Conservation (phyloP, 2,113 vertebrate species). For the Pao palembangensis region DNA sequence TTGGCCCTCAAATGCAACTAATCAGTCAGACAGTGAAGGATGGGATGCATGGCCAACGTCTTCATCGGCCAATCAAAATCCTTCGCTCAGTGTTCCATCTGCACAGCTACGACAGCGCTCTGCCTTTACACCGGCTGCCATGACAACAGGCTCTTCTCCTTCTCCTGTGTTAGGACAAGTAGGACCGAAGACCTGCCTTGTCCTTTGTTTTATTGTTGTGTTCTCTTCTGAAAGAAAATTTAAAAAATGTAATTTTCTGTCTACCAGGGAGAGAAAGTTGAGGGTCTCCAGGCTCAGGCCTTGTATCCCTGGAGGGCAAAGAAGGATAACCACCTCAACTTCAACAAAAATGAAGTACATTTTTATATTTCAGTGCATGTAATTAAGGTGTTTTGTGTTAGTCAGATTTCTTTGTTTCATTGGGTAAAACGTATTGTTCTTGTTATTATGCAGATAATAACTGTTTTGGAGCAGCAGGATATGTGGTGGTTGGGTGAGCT, state of each 20-base stretch:
- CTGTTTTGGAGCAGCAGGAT: constrained; percentile 97
- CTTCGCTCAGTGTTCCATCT: constrained; percentile 87
- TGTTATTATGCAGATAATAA: constrained; percentile 75
- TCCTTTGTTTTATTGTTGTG: background rate
- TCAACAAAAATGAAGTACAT: constrained; percentile 89
- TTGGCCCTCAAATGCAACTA: constrained; percentile 88
- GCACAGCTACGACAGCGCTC: constrained; percentile 89
- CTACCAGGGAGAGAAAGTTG: constrained; percentile 92
- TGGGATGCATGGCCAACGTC: constrained; percentile 94
- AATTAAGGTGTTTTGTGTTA: background rate
- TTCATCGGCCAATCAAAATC: constrained; percentile 83
- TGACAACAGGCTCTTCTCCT: constrained; percentile 91
- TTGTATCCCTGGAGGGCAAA: constrained; percentile 97
- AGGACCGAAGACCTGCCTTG: background rate
- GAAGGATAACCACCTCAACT: constrained; percentile 99
- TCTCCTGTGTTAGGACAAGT: constrained; percentile 96
- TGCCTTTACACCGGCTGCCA: constrained; percentile 92
- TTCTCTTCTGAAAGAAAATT: background rate
- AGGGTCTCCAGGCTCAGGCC: constrained; percentile 95
- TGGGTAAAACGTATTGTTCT: background rate
- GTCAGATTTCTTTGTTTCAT: background rate
- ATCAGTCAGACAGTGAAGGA: constrained; percentile 81
- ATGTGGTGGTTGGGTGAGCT: constrained; percentile 99
- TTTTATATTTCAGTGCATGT: background rate
- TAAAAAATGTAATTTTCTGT: background rate